Evolutionary conservation across 1,140 invertebrate genomes (phyloP).

Genomic region (Epicauta chinensis): DNA sequence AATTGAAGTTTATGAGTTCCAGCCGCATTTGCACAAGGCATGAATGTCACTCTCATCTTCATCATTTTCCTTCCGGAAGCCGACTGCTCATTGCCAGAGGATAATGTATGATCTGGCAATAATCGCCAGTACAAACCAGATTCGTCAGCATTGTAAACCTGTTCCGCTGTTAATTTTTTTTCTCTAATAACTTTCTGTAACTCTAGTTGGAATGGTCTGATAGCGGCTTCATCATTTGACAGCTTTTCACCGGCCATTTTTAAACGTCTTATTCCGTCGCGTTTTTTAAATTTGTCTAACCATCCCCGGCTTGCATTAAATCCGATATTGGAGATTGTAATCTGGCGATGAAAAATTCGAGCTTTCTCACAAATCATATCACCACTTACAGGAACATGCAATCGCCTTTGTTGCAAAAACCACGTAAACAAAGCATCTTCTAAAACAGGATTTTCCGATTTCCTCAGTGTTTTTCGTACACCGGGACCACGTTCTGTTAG

Average conservation of each 20-base stretch:
- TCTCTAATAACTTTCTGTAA: slow-evolving; percentile 5
- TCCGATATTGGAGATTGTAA: background rate
- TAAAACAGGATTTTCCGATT: slow-evolving; percentile 5
- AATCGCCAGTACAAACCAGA: slow-evolving; percentile 7
- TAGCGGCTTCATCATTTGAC: slow-evolving; percentile 3
- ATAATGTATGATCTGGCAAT: slow-evolving; percentile 22
- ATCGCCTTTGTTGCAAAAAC: slow-evolving; percentile 1
- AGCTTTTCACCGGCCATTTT: slow-evolving; percentile 18
- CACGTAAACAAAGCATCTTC: background rate
- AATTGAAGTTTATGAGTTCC: slow-evolving; percentile 24
- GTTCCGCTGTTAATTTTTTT: background rate
- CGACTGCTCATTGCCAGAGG: background rate
- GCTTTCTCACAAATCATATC: slow-evolving; percentile 8
- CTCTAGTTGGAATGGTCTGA: slow-evolving; percentile 7
- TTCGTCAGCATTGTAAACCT: slow-evolving; percentile 24
- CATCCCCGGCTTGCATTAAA: slow-evolving; percentile 10
- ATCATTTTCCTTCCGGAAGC: slow-evolving; percentile 22
- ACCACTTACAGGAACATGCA: slow-evolving; percentile 5
- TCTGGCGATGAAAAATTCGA: background rate
- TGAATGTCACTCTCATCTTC: background rate
- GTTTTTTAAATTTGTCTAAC: slow-evolving; percentile 13
- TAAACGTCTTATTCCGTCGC: slow-evolving; percentile 10
- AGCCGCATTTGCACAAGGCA: slow-evolving; percentile 6
- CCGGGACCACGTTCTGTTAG: too few species aligned
- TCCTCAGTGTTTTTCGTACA: background rate